Evolutionary conservation across 2,113 vertebrate genomes (phyloP), one percentile per base, ranked within the genome.

Genomic region (Aegithalos caudatus): DNA sequence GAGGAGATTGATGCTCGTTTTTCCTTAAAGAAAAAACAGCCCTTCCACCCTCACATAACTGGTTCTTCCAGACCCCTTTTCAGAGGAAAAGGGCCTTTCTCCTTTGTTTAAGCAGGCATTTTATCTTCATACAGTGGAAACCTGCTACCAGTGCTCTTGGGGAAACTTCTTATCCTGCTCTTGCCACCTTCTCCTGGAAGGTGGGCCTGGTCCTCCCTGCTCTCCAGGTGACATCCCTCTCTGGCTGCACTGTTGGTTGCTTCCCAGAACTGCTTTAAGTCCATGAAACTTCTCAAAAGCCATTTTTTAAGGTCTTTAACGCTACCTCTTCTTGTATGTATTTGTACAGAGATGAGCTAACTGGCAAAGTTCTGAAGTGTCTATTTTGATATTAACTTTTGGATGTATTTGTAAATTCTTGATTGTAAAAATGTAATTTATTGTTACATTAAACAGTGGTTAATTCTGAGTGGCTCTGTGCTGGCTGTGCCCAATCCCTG

Each of bases 311-410:
- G 65, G 82, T 80, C 93, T 93, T 92, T 54, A n/a, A 92, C 0
- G 25, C 93, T 94, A 94, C 93, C 93, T 97, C 96, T 92, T 76
- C 35, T 5, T 71, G 54, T 70, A 31, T 87, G 60, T 62, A 51
- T 73, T 84, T 95, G 90, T 96, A 96, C 48, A 86, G 90, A 81
- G 76, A 61, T 9, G 16, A 78, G 47, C 57, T 6, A 14, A 71
- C 28, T 6, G 16, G 48, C 66, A 54, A 29, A 33, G 61, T 48
- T 67, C 60, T 65, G 7, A 81, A 60, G 31, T 20, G 21, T 87
- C 86, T 96, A 92, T 96, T 96, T 95, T 96, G 51, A 10, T 95
- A 92, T 1, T 77, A 81, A 81, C 61, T 93, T 93, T 88, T 81
- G 38, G 72, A 78, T 86, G 80, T 42, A 37, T 94, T 94, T 96